phyloP scores from a whole-genome alignment of 2,888 invertebrate species.

The Drosophila monieri region DNA sequence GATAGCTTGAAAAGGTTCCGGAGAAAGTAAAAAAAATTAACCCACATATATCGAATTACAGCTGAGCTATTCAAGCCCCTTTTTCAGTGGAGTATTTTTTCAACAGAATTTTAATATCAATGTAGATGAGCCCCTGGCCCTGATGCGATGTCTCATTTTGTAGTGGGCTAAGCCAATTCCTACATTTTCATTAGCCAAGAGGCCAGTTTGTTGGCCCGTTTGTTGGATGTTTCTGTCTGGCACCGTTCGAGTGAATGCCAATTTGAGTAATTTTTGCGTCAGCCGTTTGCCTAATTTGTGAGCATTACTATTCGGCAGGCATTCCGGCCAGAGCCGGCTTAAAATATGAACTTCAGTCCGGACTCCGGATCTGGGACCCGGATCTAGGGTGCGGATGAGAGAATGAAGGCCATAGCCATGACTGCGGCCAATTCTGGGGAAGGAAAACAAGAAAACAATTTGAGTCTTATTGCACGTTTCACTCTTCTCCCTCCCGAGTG shows the following conservation, averaged over 20 bases:
- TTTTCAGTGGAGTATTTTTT: too few relatives aligned
- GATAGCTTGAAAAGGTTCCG: not conserved
- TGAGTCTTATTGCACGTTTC: slow-evolving; percentile 77
- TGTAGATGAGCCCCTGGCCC: slow-evolving; percentile 13
- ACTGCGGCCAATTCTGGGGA: slow-evolving; percentile 42
- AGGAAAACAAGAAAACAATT: slow-evolving; percentile 66
- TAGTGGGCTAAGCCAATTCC: slow-evolving; percentile 35
- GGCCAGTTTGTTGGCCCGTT: too few relatives aligned
- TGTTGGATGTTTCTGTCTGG: slow-evolving; percentile 16
- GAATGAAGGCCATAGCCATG: slow-evolving; percentile 51
- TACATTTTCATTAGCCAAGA: slow-evolving; percentile 51
- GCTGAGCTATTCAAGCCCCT: not conserved
- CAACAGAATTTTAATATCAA: too few relatives aligned
- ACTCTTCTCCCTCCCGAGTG: slow-evolving; percentile 32
- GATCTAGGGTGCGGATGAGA: not conserved
- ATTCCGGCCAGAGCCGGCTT: slow-evolving; percentile 45
- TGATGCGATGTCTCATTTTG: slow-evolving; percentile 37
- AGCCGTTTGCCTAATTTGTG: slow-evolving; percentile 55
- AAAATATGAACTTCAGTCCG: slow-evolving; percentile 62
- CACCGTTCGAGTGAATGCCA: slow-evolving; percentile 46
- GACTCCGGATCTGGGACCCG: slow-evolving; percentile 19
- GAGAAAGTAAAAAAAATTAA: not conserved
- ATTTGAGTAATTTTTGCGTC: slow-evolving; percentile 62
- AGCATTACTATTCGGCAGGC: slow-evolving; percentile 71
- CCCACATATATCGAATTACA: not conserved